These are phyloP conservation scores for Dicycla oo DNA, from an alignment of 2,888 invertebrate species.

Conservation along the genomic window DNA sequence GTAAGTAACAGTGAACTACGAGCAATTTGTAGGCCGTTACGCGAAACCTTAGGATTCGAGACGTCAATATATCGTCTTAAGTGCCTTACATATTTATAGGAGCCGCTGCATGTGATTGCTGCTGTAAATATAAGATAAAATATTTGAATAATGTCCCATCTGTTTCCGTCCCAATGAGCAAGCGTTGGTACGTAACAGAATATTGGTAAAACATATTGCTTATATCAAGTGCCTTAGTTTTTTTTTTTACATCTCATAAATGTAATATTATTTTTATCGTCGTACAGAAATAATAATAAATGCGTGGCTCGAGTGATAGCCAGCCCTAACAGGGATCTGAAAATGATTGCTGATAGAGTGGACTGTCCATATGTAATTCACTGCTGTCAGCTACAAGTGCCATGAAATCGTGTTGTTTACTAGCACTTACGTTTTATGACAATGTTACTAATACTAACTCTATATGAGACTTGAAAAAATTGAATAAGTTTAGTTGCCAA, in stretches of 20 bases:
- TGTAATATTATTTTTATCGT: background rate
- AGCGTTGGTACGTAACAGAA: slow-evolving; percentile 45
- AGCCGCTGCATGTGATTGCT: slow-evolving; percentile 54
- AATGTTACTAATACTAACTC: no score
- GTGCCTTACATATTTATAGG: slow-evolving; percentile 66
- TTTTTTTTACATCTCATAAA: slow-evolving; percentile 28
- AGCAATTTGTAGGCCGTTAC: slow-evolving; percentile 81
- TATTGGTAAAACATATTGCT: slow-evolving; percentile 56
- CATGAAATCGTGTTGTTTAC: no score
- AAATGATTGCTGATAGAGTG: no score
- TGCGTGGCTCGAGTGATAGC: no score
- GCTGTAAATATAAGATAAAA: slow-evolving; percentile 49
- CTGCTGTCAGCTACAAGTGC: no score
- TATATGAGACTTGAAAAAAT: no score
- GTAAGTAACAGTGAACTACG: slow-evolving; percentile 79
- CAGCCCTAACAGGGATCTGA: no score
- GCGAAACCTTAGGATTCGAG: slow-evolving; percentile 70
- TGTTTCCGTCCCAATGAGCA: slow-evolving; percentile 50
- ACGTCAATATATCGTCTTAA: slow-evolving; percentile 76
- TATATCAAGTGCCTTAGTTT: slow-evolving; percentile 20
- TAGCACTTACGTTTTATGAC: no score
- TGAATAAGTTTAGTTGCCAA: no score
- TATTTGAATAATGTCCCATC: slow-evolving; percentile 59
- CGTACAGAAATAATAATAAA: no score
- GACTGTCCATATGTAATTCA: no score